Percentiles rank a stretch among this genome's conserved stretches.
phyloP scores from a whole-genome alignment of 35 echinoderm and acorn worm genomes.

The Heliocidaris erythrogramma region DNA sequence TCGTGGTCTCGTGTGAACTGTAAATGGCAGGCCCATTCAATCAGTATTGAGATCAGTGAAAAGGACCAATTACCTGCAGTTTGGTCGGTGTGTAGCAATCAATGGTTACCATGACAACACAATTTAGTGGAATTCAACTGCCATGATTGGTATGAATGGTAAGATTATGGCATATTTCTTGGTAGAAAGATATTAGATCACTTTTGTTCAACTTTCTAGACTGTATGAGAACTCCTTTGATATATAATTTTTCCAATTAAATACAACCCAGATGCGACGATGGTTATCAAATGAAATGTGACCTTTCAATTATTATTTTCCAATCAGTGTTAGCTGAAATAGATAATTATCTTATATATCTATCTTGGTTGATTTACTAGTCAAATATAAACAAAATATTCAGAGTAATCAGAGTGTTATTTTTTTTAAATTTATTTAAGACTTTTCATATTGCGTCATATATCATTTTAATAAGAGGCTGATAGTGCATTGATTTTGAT shows the following conservation, averaged over 20 bases:
- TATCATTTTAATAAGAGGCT: too few relatives aligned
- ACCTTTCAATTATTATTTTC: not conserved
- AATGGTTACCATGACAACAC: not conserved
- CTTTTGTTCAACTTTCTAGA: not conserved
- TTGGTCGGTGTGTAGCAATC: not conserved
- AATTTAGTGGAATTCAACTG: not conserved
- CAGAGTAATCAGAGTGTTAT: too few relatives aligned
- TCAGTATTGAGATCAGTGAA: not conserved
- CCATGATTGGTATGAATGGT: not conserved
- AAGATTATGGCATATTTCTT: not conserved
- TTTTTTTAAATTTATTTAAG: too few relatives aligned
- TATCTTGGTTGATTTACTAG: not conserved
- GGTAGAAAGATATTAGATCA: not conserved
- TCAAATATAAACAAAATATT: not conserved
- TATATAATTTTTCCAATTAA: not conserved
- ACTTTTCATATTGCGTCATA: too few relatives aligned
- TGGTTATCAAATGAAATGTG: not conserved
- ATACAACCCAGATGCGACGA: not conserved
- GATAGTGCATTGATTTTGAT: too few relatives aligned
- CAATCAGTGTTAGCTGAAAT: not conserved
- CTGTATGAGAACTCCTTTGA: not conserved
- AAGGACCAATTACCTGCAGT: not conserved
- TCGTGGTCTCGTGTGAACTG: not conserved
- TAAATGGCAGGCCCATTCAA: not conserved
- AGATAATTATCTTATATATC: not conserved